Evolutionary conservation across 2,797 vertebrate species (phyloP).

Genomic region (Mormyrus hasselquistii): DNA sequence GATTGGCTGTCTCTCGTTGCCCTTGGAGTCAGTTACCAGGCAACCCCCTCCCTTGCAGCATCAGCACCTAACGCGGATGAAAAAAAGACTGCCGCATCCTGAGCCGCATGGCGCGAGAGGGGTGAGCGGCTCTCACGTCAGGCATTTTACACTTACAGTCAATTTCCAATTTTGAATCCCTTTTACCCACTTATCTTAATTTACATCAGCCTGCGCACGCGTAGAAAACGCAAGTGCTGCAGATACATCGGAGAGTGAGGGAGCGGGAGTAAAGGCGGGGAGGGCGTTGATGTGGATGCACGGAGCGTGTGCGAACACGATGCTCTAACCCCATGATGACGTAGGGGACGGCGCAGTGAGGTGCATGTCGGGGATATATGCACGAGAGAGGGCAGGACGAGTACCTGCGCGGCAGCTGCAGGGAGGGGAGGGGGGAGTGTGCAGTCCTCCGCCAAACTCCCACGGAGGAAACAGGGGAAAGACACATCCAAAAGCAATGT

Average conservation of each 20-base stretch:
- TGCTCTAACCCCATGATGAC: conserved; percentile 42
- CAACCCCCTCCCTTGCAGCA: conserved; percentile 61
- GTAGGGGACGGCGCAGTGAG: conserved; percentile 45
- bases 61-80: conserved; percentile 54
- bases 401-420: conserved; percentile 69
- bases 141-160: conserved; percentile 13
- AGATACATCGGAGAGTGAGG: not conserved
- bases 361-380: conserved; percentile 48
- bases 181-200: not conserved
- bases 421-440: conserved; percentile 45
- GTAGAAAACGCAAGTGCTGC: not conserved
- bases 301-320: conserved; percentile 9
- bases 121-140: conserved; percentile 47
- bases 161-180: not conserved
- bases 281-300: not conserved
- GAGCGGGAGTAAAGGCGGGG: not conserved
- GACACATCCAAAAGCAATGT: conserved; percentile 9
- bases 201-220: not conserved
- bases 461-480: conserved; percentile 32
- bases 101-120: conserved; percentile 18
- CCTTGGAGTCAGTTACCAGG: conserved; percentile 48
- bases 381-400: conserved; percentile 51
- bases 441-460: conserved; percentile 47
- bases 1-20: conserved; percentile 35
- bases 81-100: conserved; percentile 32